Evolutionary conservation across 2,797 vertebrate genomes (phyloP).

Genomic region (Cossypha dichroa): DNA sequence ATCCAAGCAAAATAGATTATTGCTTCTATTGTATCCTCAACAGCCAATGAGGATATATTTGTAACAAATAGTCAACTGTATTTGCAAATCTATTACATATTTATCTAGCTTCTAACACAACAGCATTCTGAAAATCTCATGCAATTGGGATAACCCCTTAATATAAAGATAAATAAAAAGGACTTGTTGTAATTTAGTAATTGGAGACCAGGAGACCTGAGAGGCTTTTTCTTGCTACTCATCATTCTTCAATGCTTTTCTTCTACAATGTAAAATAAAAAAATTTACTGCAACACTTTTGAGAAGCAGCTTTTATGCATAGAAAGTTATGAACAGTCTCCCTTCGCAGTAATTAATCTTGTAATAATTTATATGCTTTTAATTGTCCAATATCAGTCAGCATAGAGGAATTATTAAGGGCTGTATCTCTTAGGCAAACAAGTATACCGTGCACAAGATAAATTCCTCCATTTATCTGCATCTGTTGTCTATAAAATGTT

Average conservation of each 20-base stretch:
- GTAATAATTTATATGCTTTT: constrained; percentile 18
- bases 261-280: not conserved
- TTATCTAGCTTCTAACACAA: not conserved
- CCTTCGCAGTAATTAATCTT: not conserved
- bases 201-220: not conserved
- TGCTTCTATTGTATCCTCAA: not conserved
- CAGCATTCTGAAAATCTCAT: not conserved
- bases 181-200: not conserved
- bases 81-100: not conserved
- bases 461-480: constrained; percentile 68
- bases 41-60: not conserved
- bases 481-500: constrained; percentile 77
- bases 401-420: constrained; percentile 19
- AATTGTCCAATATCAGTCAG: constrained; percentile 20
- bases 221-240: not conserved
- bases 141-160: not conserved
- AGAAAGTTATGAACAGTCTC: not conserved
- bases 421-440: constrained; percentile 34
- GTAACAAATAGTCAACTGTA: not conserved
- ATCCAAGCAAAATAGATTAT: not conserved
- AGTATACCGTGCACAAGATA: constrained; percentile 9
- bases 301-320: not conserved
- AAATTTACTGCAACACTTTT: not conserved
- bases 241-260: not conserved
- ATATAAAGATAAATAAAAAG: not conserved